Evolutionary conservation across 2,888 invertebrate species (phyloP), one percentile per base, ranked within the genome.

Genomic region (Ennomos quercinarius): DNA sequence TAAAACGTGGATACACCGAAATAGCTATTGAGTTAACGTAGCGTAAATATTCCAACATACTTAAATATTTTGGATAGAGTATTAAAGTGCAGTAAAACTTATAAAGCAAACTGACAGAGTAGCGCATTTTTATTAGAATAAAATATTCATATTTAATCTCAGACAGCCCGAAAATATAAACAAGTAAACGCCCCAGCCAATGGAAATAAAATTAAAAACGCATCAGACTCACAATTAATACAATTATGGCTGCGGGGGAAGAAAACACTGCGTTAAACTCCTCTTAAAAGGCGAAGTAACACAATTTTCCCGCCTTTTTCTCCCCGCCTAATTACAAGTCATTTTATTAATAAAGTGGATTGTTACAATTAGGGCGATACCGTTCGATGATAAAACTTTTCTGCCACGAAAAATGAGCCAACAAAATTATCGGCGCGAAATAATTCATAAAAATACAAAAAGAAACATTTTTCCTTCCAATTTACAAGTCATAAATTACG

Each of bases 321-420:
- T 82, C 89, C 91, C 89, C 71, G 77, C 77, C 87, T 90, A 91
- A 90, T 90, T 89, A 90, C 83, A 81, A 85, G 80, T 81, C 86
- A 80, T 83, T 89, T 88, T 86, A 87, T 89, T 91, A 91, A 89
- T 89, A 88, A 87, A 87, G 82, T 76, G 81, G 84, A 83, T 85
- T 85, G 83, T 86, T 83, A 86, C 82, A 86, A 87, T 89, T 86
- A 87, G 79, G 78, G 80, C 70, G 81, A 78, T 77, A 66, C 69
- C 67, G 69, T 74, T 71, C 55, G 42, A 36, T 53, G 57, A 60
- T 60, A 62, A 63, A 51, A 63, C 55, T 52, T 59, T 57, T 35
- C 34, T 38, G 43, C 48, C 34, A 12, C 58, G 37, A 58, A 50
- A 59, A 57, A 47, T 50, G 64, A 52, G 51, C 61, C 51, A 64